Evolutionary conservation across 2,888 invertebrate genomes (phyloP), one percentile per base, ranked within the genome.

Genomic region (Sialis fuliginosa): DNA sequence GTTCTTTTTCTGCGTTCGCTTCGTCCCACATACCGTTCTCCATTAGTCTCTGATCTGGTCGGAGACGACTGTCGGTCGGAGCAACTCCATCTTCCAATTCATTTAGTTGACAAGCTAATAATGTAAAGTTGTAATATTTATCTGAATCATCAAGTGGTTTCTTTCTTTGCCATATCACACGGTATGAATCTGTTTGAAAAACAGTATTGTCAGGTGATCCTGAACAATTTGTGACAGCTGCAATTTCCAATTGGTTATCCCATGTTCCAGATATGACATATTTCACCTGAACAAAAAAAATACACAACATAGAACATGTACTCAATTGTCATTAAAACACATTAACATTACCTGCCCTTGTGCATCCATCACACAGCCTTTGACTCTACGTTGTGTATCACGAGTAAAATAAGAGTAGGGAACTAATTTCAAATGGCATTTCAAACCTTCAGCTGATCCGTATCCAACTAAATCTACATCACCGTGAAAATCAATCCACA

Each of bases 401-500:
- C 93, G 79, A 53, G 93, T 89, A 70, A 99, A 99, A 71, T 98
- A 99, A 52, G 95, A 93, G 68, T 99, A 98, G 22, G 97, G 93
- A 61, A 90, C 82, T 70, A 91, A 99, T 68, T 96, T 97, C 55
- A 99, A 76, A 62, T 91, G 89, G 66, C 97, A 97, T 64, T 88
- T 90, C 61, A 92, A 87, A 45, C 92, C 92, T 46, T 81, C 79
- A 41, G 79, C 81, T 52, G 87, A 83, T 62, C 96, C 96, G 55
- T 75, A 73, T 50, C 81, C 81, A 49, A 79, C 74, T 53, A 98
- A 97, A 65, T 96, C 95, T 91, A 95, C 97, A 63, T 98, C 97
- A 42, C 98, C 98, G 63, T 96, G 93, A 68, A 98, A 93, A 71
- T 99, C 98, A 49, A 99, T 93, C 98, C 98, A 99, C 55, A 99